Base-by-base conservation (phyloP, 2,113 vertebrate species). In the Bubo bubo region DNA sequence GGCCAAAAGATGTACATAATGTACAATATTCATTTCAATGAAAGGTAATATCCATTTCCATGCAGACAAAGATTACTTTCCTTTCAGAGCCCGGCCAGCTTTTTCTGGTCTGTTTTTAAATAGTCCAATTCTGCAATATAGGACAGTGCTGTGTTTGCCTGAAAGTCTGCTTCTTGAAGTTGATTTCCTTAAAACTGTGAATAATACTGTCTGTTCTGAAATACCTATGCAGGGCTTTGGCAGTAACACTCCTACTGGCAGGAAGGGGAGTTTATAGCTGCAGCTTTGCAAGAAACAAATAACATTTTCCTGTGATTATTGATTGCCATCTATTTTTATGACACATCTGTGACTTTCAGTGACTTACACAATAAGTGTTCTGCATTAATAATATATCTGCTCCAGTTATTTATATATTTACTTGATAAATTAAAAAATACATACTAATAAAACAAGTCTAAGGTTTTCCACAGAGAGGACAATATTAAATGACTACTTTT, bases 211-310 rank as follows among this genome's bases (percentile, higher is more conserved):
- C 80, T 87, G 88, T 63, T 86, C 66, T 72, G 32, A 79, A 9
- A 32, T 82, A 94, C 92, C 92, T 93, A 39, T 62, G 53, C 21
- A 60, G 75, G 83, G 74, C 45, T 82, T n/a, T 47, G 77, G 49
- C n/a, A 79, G 39, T 45, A 93, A 92, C 75, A 72, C 27, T 58
- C 21, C 86, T 62, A 55, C 59, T 79, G 81, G 94, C 43, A 91
- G 87, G 60, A 79, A 90, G 19, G 41, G 26, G 71, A 94, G 82
- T 79, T 93, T 68, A 94, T 81, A 88, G 90, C 84, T 79, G 27
- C 71, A 93, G 94, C 80, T 93, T 95, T 88, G 80, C 84, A 94
- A 88, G 79, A 94, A 97, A 85, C 91, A 96, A 97, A 73, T 83
- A 85, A 94, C 75, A 76, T 95, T 93, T 94, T 91, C 89, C 89